phyloP scores from a whole-genome alignment of 2,113 vertebrate genomes.

The Pluvialis apricaria region DNA sequence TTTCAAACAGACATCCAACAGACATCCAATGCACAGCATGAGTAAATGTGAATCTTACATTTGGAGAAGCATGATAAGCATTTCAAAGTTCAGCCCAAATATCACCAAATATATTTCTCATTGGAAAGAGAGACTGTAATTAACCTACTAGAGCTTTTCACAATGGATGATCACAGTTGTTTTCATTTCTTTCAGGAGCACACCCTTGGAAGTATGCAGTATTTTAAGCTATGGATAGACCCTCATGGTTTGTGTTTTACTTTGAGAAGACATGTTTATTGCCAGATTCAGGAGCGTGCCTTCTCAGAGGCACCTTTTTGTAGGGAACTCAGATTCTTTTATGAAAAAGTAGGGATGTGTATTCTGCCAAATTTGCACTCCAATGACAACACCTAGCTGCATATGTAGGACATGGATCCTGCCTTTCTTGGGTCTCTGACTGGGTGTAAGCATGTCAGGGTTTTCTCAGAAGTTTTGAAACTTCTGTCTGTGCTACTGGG shows the following conservation, averaged over 20 bases:
- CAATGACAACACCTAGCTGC: background rate
- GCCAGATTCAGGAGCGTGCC: background rate
- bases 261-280: background rate
- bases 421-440: background rate
- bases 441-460: background rate
- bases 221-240: background rate
- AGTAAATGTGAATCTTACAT: background rate
- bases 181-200: background rate
- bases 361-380: background rate
- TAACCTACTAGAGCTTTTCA: constrained; percentile 6
- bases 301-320: background rate
- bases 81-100: constrained; percentile 17
- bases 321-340: background rate
- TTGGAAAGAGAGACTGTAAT: background rate
- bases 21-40: constrained; percentile 13
- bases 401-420: background rate
- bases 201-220: background rate
- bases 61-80: constrained; percentile 7
- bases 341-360: background rate
- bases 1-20: constrained; percentile 16
- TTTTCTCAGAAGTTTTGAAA: background rate
- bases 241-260: background rate
- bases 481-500: background rate
- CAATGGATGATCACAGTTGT: background rate
- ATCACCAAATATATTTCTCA: background rate